Conservation (phyloP, 2,797 vertebrate species). For the Dendrocincla tyrannina region DNA sequence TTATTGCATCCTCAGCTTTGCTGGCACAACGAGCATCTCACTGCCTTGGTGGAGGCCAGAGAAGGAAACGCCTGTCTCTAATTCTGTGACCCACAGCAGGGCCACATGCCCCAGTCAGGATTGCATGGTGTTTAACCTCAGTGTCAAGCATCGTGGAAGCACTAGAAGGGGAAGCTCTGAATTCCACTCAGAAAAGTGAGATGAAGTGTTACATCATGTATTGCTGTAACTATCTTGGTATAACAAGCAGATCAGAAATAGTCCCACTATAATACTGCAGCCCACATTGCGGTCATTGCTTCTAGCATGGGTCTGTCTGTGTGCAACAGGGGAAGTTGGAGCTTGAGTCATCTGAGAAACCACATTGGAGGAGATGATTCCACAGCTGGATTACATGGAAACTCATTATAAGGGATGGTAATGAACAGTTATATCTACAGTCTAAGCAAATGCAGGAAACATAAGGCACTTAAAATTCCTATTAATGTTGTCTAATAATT, state of each 20-base stretch:
- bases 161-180: not conserved
- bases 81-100: not conserved
- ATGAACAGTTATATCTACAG: not conserved
- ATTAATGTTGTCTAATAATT: not conserved
- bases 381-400: not conserved
- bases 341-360: not conserved
- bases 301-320: fast-evolving
- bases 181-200: not conserved
- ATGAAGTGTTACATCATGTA: not conserved
- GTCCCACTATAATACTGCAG: not conserved
- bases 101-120: not conserved
- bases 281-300: not conserved
- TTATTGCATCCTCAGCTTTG: not conserved
- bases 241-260: not conserved
- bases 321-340: not conserved
- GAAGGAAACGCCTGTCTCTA: fast-evolving
- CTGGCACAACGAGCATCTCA: not conserved
- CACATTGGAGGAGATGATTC: not conserved
- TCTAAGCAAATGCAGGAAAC: not conserved
- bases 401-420: not conserved
- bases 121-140: fast-evolving
- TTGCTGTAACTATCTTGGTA: not conserved
- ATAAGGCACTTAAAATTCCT: not conserved
- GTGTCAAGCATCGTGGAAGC: not conserved
- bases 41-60: not conserved